Base-by-base conservation (phyloP, 2,797 vertebrate species). In the Peromyscus melanophrys region DNA sequence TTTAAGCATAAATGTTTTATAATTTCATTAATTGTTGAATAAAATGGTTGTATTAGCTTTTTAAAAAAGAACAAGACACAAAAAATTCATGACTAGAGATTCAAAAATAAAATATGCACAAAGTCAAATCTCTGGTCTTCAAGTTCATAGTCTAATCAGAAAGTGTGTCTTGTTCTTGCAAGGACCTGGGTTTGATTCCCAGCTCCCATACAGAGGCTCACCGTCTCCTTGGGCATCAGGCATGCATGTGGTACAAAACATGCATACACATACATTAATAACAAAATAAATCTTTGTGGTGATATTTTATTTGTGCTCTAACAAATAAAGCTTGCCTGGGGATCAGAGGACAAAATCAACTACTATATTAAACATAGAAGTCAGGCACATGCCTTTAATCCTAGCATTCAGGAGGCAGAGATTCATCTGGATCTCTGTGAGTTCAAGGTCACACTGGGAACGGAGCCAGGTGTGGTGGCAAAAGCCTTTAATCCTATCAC, bases 61-160 rank as follows among this genome's bases (percentile, higher is more conserved):
- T 80, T 43, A 34, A 88, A 87, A 83, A 63, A 49, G 46, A 97
- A 95, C 3, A 90, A 84, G 40, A 93, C 7, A 89, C 43, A 82
- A 95, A 91, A 95, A 92, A 55, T 63, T 93, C 81, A 71, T 19
- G 82, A 80, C 65, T 82, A 94, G 76, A 61, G 88, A 90, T 76
- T 96, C 4, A n/a, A 80, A 94, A 67, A 37, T 71, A 92, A 94
- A 90, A 29, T n/a, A 57, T 2, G 2, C 93, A 16, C 61, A 78
- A 88, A 77, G 40, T 23, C 13, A 83, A 67, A 43, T 0, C 77
- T 12, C 2, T 73, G 11, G 9, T 27, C n/a, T 81, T 95, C 65
- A 49, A 75, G 37, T 52, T 84, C 40, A 87, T 4, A 78, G 27
- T 57, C 46, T 40, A 89, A 55, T 31, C 23, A 90, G 37, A 69